Base-by-base conservation (phyloP, 2,797 vertebrate species). In the Diplodus sargus region DNA sequence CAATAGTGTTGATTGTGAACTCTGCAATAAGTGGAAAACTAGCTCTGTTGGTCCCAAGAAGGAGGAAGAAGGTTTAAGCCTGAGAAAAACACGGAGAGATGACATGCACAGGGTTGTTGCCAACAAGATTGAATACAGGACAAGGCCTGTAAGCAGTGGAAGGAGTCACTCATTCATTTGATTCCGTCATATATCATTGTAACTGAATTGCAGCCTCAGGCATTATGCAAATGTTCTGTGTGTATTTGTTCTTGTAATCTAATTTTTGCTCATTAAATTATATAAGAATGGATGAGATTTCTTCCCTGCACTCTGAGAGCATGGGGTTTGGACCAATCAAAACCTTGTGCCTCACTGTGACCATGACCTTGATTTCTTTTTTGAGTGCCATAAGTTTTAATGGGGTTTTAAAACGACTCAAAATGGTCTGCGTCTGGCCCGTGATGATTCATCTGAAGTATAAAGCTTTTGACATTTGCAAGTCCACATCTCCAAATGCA, bases 201-300 rank as follows among this genome's bases (percentile, higher is more conserved):
- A 88, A 92, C 78, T 83, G 77, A 70, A 90, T 93, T 87, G 85
- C 67, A 82, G 67, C 67, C 69, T 1, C 2, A 74, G 17, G 67
- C 39, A 89, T 91, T 90, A 92, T 92, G 87, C 76, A 92, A 91
- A 93, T 91, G 59, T 42, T 51, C 53, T 18, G 82, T 72, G 76
- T 82, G 79, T 78, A 80, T 89, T 79, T 78, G 79, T 78, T 84
- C 74, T 65, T 78, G 67, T 91, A 86, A 90, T 90, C 74, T 10
- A 74, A 82, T 91, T 81, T 66, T 81, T 74, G 49, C 64, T 82
- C 76, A 81, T 78, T 83, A 85, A 88, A 88, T 90, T 73, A 78
- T n/a, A 83, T 70, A 83, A 87, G 88, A 82, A 76, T 69, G 34
- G 47, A 87, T 69, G 63, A 74, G 58, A 74, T 74, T 56, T 70